Evolutionary conservation across 2,888 invertebrate species (phyloP).

Genomic region (Rhyacophila evoluta): DNA sequence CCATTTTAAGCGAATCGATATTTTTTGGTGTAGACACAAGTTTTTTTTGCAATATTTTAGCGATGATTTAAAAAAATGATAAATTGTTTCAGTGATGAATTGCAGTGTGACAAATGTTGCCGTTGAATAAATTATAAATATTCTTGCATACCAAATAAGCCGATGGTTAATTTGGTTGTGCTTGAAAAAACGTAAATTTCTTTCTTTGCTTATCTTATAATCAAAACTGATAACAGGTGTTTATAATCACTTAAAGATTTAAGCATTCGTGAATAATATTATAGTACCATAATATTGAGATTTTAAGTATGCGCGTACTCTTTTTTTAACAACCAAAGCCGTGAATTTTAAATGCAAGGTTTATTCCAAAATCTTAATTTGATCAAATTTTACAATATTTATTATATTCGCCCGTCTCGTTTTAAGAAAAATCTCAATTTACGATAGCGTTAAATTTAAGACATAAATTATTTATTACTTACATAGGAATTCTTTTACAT

Average conservation of each 20-base stretch:
- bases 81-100: too few relatives aligned
- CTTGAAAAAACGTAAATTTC: too few relatives aligned
- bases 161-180: too few relatives aligned
- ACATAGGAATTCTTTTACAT: slow-evolving; percentile 24
- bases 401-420: not conserved
- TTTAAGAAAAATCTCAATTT: slow-evolving; percentile 12
- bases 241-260: not conserved
- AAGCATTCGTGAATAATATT: not conserved
- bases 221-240: not conserved
- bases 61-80: too few relatives aligned
- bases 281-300: not conserved
- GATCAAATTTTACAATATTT: slow-evolving; percentile 19
- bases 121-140: too few relatives aligned
- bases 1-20: too few relatives aligned
- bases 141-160: too few relatives aligned
- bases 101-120: too few relatives aligned
- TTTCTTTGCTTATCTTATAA: too few relatives aligned
- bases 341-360: not conserved
- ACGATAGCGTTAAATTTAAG: slow-evolving; percentile 9
- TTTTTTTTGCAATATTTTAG: too few relatives aligned
- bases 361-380: not conserved
- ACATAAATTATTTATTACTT: slow-evolving; percentile 19
- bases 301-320: not conserved
- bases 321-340: not conserved
- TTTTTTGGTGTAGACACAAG: too few relatives aligned